Conservation (phyloP, 1,140 invertebrate genomes). For the Neomicropteryx cornuta region DNA sequence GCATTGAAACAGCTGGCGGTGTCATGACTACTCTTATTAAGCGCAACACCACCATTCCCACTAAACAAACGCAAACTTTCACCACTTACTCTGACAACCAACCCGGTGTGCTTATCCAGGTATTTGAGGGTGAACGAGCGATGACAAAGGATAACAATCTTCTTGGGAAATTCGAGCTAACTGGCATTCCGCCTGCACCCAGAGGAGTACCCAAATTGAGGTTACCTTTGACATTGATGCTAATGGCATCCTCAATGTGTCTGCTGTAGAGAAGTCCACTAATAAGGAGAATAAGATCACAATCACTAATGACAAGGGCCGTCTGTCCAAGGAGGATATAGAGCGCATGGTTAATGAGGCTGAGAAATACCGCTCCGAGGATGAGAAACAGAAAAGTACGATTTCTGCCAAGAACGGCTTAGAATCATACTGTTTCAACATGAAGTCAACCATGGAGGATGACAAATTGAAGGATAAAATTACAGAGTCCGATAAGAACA, state of each 20-base stretch:
- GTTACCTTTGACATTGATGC: no score
- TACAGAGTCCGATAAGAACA: constrained; percentile 73
- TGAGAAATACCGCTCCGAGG: constrained; percentile 86
- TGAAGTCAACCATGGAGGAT: constrained; percentile 87
- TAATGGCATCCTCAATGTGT: constrained; percentile 78
- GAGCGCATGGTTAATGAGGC: constrained; percentile 96
- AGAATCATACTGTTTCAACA: constrained; percentile 95
- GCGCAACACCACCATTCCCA: constrained; percentile 92
- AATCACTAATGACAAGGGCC: constrained; percentile 96
- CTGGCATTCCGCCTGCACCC: constrained; percentile 89
- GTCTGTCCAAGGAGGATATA: constrained; percentile 93
- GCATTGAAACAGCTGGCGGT: constrained; percentile 95
- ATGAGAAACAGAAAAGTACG: constrained; percentile 81
- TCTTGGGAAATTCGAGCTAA: constrained; percentile 88
- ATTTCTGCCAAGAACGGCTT: constrained; percentile 86
- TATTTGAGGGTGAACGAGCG: constrained; percentile 82
- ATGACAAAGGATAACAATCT: constrained; percentile 91
- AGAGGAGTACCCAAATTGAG: constrained; percentile 90
- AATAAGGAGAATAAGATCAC: constrained; percentile 97
- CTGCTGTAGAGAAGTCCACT: constrained; percentile 82
- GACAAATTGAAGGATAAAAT: constrained; percentile 90
- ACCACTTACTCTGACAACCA: constrained; percentile 96
- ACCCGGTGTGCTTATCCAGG: constrained; percentile 83
- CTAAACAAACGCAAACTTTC: constrained; percentile 92
- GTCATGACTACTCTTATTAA: constrained; percentile 95